These are phyloP conservation scores for Harlomillsia oculata DNA, from an alignment of 1,140 invertebrate species.

Conservation along the genomic window DNA sequence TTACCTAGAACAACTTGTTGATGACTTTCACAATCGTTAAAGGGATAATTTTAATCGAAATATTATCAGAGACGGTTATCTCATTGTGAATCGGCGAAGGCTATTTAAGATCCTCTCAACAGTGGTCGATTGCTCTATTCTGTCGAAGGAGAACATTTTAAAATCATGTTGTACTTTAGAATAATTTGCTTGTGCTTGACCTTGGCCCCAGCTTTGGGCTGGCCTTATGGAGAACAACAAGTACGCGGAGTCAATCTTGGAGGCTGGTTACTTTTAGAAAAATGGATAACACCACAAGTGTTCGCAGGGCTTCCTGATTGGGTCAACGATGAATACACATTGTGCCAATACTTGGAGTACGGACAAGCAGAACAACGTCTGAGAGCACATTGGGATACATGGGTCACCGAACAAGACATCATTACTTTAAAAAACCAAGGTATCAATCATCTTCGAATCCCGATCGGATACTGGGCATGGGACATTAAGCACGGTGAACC, in stretches of 20 bases:
- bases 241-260: slow-evolving; percentile 34
- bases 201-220: slow-evolving; percentile 5
- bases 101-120: too few relatives aligned
- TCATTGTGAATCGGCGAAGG: too few relatives aligned
- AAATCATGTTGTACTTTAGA: too few relatives aligned
- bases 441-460: slow-evolving; percentile 32
- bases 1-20: too few relatives aligned
- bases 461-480: slow-evolving; percentile 31
- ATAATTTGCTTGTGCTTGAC: too few relatives aligned
- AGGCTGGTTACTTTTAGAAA: slow-evolving; percentile 30
- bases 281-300: slow-evolving; percentile 29
- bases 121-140: too few relatives aligned
- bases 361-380: slow-evolving; percentile 14
- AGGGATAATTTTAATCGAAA: too few relatives aligned
- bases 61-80: too few relatives aligned
- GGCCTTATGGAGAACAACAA: slow-evolving; percentile 20
- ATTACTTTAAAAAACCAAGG: slow-evolving; percentile 26
- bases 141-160: neutral
- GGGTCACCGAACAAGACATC: slow-evolving; percentile 31
- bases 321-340: slow-evolving; percentile 28
- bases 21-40: too few relatives aligned
- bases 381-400: slow-evolving; percentile 29
- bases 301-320: slow-evolving; percentile 15
- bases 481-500: slow-evolving; percentile 26
- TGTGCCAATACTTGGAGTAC: slow-evolving; percentile 18